Base-by-base conservation (phyloP, 2,888 invertebrate genomes). In the Lepas anatifera region DNA sequence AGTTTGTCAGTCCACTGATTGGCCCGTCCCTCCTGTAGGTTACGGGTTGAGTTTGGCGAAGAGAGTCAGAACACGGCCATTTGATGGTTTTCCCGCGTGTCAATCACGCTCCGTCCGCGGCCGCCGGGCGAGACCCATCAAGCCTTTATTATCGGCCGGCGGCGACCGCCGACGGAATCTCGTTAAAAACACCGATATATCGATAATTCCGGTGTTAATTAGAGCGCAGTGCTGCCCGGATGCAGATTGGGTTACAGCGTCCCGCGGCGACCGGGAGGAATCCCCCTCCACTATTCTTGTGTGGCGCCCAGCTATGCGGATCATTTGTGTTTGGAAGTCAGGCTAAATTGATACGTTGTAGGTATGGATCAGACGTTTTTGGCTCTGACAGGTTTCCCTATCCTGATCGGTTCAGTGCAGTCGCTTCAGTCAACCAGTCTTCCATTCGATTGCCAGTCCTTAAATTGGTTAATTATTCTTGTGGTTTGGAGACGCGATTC, bases 281-380 rank as follows among this genome's bases (percentile, higher is more conserved):
- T 58, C 32, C 58, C n/a, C 35, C 22, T 35, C 18, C 32, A 58
- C 35, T 58, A 35, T 58, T 58, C 35, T 58, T 58, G 22, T 58
- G 32, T 22, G 32, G 3, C 22, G 18, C 35, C n/a, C 58, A 58
- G 35, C 32, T 35, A 58, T 58, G 32, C 58, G 58, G 18, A 35
- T 58, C 58, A 58, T 58, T 32, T 58, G 18, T 35, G 35, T 58
- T 58, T 58, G 58, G 35, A 58, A 32, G 35, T 58, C 35, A 35
- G 58, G 32, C 58, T 18, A 58, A 58, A 58, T 58, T 58, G 58
- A 58, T 58, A 22, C 32, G n/a, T n/a, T n/a, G n/a, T n/a, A n/a
- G n/a, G n/a, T n/a, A n/a, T n/a, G n/a, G n/a, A n/a, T n/a, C n/a
- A n/a, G n/a, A n/a, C n/a, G n/a, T n/a, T n/a, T n/a, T n/a, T n/a